Evolutionary conservation across 2,888 invertebrate genomes (phyloP), one percentile per base, ranked within the genome.

Genomic region (Agriopis aurantiaria): DNA sequence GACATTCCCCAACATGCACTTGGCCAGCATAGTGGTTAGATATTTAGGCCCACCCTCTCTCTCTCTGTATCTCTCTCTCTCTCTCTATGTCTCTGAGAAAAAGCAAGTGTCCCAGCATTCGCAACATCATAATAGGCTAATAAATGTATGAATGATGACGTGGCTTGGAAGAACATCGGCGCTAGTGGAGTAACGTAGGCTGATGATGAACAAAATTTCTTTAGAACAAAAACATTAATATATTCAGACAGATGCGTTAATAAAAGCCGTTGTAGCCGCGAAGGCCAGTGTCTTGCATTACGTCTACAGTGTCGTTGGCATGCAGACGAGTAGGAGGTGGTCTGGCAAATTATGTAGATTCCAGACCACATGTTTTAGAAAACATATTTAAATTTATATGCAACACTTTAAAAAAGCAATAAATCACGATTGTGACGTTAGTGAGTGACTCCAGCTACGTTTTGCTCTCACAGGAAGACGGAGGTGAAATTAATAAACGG

Each of bases 271-370:
- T 66, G 33, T 59, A n/a, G 51, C 49, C 12, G 46, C 52, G 62
- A 67, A 71, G 70, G 70, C 59, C 63, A 55, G 17, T 53, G 70
- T 53, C 62, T 65, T 66, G 70, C 70, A 71, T 63, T 71, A 63
- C 66, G 70, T 71, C 59, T 63, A 55, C 58, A 71, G 59, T 72
- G 75, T 74, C 75, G 68, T 63, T 76, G 75, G 76, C 76, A 75
- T 73, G 61, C 67, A 67, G 66, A 57, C 59, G 74, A 68, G 76
- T 77, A 72, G 75, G 77, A 66, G 77, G 72, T 51, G 58, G 73
- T 67, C 77, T 73, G 69, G 73, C 65, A 65, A 66, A 64, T 56
- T 68, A 71, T 58, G 14, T 64, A 69, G 64, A 69, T 71, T 62
- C 65, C 62, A 51, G 10, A 48, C 48, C 58, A 48, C 61, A 58